These are phyloP conservation scores for Camelus bactrianus DNA, from an alignment of 2,113 vertebrate species.

Conservation along the genomic window DNA sequence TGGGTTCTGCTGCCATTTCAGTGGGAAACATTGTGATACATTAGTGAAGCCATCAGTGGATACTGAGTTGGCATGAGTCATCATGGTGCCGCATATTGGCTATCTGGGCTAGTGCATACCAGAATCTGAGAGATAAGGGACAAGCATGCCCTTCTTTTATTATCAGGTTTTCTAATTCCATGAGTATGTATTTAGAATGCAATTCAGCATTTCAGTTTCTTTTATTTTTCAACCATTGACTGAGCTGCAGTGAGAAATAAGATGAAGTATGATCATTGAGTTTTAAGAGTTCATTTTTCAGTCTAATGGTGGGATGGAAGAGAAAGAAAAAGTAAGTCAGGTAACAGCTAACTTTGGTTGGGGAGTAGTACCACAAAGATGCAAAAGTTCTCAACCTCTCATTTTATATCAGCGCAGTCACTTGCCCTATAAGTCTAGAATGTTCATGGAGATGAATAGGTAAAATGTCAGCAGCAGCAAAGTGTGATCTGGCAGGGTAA, in stretches of 20 bases:
- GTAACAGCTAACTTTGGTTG: neutral
- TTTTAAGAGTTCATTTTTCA: neutral
- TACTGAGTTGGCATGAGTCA: neutral
- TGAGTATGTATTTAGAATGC: neutral
- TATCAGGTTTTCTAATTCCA: neutral
- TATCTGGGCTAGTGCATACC: neutral
- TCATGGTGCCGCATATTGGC: neutral
- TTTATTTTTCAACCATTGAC: neutral
- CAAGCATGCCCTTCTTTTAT: neutral
- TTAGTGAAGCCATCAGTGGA: neutral
- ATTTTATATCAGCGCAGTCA: constrained; percentile 6
- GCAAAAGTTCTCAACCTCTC: neutral
- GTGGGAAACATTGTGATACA: neutral
- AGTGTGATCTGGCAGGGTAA: constrained; percentile 9
- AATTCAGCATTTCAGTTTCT: neutral
- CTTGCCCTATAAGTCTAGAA: neutral
- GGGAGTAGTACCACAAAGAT: neutral
- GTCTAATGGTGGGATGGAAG: neutral
- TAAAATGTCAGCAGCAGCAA: constrained; percentile 34
- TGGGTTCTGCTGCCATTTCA: neutral
- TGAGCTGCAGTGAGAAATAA: constrained; percentile 7
- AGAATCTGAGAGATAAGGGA: neutral
- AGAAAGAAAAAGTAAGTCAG: neutral
- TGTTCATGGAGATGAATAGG: constrained; percentile 54
- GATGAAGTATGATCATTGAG: neutral